Conservation (phyloP, 2,888 invertebrate genomes). For the Drosophila sordidula region DNA sequence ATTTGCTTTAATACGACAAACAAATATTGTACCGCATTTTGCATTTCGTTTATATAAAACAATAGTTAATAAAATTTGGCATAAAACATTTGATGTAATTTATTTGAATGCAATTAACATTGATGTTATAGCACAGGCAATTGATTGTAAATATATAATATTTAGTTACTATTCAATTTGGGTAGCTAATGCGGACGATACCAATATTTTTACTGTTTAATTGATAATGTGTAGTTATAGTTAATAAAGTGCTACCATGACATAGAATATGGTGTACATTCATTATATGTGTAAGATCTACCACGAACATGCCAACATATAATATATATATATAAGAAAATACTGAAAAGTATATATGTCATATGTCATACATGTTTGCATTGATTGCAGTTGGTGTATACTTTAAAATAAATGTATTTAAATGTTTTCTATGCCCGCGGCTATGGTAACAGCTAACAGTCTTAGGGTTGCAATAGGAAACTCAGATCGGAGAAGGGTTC, state of each 20-base stretch:
- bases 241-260: conserved; percentile 8
- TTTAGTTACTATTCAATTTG: conserved; percentile 6
- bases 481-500: conserved; percentile 87
- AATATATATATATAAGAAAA: not conserved
- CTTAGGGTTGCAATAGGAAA: conserved; percentile 84
- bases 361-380: not conserved
- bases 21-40: conserved; percentile 16
- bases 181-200: not conserved
- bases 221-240: conserved; percentile 32
- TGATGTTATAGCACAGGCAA: conserved; percentile 24
- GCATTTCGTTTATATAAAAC: conserved; percentile 3
- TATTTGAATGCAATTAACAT: conserved; percentile 17
- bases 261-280: conserved; percentile 23
- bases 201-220: not conserved
- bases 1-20: conserved; percentile 16
- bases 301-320: conserved; percentile 34
- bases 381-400: not conserved
- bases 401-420: conserved; percentile 31
- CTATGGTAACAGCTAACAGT: not conserved
- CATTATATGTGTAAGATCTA: conserved; percentile 8
- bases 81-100: conserved; percentile 16
- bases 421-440: conserved; percentile 17
- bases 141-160: conserved; percentile 31
- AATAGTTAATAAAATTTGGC: not conserved
- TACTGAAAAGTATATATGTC: too few species aligned